Evolutionary conservation across 2,113 vertebrate species (phyloP).

Genomic region (Ochotona curzoniae): DNA sequence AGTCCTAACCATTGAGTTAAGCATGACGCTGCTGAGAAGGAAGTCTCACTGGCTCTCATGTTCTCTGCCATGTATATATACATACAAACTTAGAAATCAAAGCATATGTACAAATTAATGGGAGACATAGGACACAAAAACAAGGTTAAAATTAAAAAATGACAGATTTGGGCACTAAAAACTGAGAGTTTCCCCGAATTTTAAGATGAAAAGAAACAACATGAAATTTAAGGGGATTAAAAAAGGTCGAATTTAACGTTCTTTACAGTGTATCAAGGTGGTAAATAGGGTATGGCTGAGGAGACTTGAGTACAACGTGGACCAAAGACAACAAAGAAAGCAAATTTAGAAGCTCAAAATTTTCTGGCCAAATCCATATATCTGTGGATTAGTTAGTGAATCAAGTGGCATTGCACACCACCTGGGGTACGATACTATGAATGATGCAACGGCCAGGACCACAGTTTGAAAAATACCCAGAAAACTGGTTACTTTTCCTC

Average conservation of each 20-base stretch:
- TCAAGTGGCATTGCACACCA: neutral
- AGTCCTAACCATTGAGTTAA: neutral
- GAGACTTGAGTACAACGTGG: neutral
- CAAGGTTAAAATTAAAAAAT: neutral
- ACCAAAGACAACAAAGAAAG: constrained; percentile 25
- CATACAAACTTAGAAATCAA: neutral
- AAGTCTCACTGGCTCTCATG: neutral
- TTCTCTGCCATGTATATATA: neutral
- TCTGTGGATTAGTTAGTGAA: neutral
- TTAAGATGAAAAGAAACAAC: neutral
- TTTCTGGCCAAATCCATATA: neutral
- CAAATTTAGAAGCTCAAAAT: neutral
- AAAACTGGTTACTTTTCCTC: neutral
- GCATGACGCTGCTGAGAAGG: neutral
- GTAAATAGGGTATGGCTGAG: neutral
- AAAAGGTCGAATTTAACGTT: neutral
- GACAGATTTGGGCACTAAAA: neutral
- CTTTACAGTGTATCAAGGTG: constrained; percentile 22
- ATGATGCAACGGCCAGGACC: neutral
- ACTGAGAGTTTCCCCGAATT: neutral
- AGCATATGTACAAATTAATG: neutral
- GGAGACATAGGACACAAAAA: neutral
- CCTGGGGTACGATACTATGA: neutral
- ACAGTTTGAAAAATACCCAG: neutral
- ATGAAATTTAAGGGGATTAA: neutral